A percentile compares a stretch with the other conserved stretches of the same genome.
phyloP scores from a whole-genome alignment of 2,797 vertebrate species.

The Manis pentadactyla region DNA sequence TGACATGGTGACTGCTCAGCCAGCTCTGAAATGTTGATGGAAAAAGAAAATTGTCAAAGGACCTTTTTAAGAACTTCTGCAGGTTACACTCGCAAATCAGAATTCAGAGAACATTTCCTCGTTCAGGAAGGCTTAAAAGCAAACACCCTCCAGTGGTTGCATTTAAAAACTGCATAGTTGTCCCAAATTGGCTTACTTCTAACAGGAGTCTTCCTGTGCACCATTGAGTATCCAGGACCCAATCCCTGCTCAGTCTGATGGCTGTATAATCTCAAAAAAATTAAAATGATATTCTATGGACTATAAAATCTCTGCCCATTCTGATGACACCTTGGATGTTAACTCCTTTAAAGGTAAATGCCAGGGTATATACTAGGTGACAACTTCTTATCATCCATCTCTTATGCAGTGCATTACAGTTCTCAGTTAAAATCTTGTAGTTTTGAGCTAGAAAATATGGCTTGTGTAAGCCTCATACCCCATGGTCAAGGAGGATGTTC shows the following conservation, averaged over 20 bases:
- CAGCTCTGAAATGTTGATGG: slow-evolving; percentile 81
- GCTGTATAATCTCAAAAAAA: slow-evolving; percentile 27
- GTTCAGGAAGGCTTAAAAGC: slow-evolving; percentile 81
- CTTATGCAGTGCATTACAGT: background rate
- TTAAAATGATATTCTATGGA: slow-evolving; percentile 11
- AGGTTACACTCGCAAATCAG: slow-evolving; percentile 72
- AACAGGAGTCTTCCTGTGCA: slow-evolving; percentile 51
- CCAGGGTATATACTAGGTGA: background rate
- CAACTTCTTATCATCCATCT: background rate
- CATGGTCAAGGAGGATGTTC: background rate
- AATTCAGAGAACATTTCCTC: slow-evolving; percentile 80
- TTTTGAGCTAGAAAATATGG: background rate
- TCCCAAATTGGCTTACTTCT: slow-evolving; percentile 42
- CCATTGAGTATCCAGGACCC: background rate
- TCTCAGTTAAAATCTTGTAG: background rate
- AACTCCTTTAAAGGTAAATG: slow-evolving; percentile 52
- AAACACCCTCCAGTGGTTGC: slow-evolving; percentile 88
- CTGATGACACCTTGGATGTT: background rate
- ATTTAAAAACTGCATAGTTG: slow-evolving; percentile 82
- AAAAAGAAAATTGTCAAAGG: slow-evolving; percentile 82
- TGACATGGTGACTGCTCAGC: slow-evolving; percentile 80
- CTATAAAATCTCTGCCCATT: background rate
- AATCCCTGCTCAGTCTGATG: slow-evolving; percentile 3
- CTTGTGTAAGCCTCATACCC: background rate
- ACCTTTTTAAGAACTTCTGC: slow-evolving; percentile 74